phyloP scores from a whole-genome alignment of 30 jellyfish, hydroid and myxozoan genomes.

The Aurelia aurita complex sp. Pacific region DNA sequence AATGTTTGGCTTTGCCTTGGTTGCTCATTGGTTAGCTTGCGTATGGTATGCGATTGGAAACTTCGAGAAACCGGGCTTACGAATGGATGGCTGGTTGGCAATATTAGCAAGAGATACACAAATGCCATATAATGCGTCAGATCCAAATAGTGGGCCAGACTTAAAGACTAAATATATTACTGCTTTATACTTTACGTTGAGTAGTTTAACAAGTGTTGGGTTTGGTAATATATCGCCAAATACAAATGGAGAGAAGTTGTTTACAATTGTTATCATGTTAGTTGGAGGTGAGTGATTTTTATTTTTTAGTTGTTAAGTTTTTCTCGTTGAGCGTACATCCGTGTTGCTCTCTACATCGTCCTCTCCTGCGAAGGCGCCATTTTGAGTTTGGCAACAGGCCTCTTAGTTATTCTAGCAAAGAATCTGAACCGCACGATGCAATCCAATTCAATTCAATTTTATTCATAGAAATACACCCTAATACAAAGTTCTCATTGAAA shows the following conservation, averaged over 20 bases:
- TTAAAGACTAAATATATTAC: conserved; percentile 86
- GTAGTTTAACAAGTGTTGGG: conserved; percentile 98
- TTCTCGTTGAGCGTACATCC: too few species aligned
- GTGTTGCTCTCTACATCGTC: too few species aligned
- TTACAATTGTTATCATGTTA: conserved; percentile 91
- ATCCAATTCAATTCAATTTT: too few species aligned
- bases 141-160: conserved; percentile 85
- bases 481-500: too few species aligned
- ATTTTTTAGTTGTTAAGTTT: neutral
- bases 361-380: too few species aligned
- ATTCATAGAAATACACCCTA: too few species aligned
- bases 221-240: conserved; percentile 98
- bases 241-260: conserved; percentile 90
- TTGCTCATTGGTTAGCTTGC: conserved; percentile 99
- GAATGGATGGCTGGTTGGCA: conserved; percentile 86
- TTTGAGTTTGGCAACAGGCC: too few species aligned
- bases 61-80: conserved; percentile 66
- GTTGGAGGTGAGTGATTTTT: conserved; percentile 78
- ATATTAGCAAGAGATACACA: conserved; percentile 68
- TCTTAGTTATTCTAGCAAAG: too few species aligned
- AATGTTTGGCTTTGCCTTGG: conserved; percentile 95
- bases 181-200: conserved; percentile 90
- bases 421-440: too few species aligned
- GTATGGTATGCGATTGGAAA: conserved; percentile 97
- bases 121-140: conserved; percentile 72